phyloP scores from a whole-genome alignment of 2,797 vertebrate genomes.

The Hippocampus kuda region DNA sequence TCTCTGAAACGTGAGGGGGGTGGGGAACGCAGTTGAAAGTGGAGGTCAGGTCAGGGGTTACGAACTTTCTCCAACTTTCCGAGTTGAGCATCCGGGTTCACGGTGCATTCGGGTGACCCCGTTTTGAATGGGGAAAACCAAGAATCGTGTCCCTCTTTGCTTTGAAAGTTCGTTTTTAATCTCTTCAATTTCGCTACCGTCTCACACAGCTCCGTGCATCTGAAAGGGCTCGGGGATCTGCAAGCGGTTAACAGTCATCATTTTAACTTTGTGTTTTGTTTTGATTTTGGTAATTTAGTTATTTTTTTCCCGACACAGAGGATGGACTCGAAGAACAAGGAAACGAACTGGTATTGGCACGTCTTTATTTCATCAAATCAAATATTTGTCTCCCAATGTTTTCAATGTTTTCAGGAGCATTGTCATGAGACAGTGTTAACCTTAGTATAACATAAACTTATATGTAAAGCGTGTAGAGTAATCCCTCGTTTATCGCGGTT shows the following conservation, averaged over 20 bases:
- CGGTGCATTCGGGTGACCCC: background rate
- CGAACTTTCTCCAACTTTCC: conserved; percentile 6
- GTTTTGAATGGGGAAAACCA: background rate
- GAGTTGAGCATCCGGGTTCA: conserved; percentile 2
- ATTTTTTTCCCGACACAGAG: background rate
- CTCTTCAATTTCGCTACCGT: background rate
- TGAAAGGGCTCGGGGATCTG: background rate
- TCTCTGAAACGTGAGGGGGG: too few relatives aligned
- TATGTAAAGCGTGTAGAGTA: too few relatives aligned
- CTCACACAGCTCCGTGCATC: background rate
- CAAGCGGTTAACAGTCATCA: background rate
- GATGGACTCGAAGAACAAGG: background rate
- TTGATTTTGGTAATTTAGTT: background rate
- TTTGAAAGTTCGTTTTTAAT: background rate
- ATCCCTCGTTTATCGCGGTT: too few relatives aligned
- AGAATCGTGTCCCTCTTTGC: too few relatives aligned
- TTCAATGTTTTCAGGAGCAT: background rate
- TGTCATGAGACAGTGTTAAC: too few relatives aligned
- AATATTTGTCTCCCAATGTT: background rate
- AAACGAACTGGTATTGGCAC: background rate
- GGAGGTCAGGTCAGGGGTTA: background rate
- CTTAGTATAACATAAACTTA: too few relatives aligned
- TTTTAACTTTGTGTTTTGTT: background rate
- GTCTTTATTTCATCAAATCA: background rate
- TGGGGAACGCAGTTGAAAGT: background rate